These are phyloP conservation scores for Fregata magnificens DNA, from an alignment of 2,113 vertebrate species.

Conservation along the genomic window DNA sequence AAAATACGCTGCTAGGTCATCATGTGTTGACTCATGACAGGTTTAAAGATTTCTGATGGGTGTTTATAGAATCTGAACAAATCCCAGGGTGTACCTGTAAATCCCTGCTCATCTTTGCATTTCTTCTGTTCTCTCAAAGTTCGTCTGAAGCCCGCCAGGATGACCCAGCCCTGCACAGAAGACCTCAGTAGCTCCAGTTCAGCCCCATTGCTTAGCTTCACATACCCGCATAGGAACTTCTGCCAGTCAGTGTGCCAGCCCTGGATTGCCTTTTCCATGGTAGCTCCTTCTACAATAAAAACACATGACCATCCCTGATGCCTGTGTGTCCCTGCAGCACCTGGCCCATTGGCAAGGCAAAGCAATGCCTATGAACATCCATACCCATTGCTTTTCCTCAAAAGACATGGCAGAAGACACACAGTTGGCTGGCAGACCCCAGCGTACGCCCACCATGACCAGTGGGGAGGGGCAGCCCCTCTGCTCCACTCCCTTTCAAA, in stretches of 20 bases:
- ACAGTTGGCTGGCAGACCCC: background rate
- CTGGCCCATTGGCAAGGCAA: background rate
- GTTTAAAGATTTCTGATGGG: background rate
- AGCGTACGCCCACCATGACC: background rate
- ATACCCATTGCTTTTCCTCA: background rate
- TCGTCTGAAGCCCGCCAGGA: background rate
- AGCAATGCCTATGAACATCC: background rate
- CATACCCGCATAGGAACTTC: accelerated
- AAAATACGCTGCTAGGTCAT: background rate
- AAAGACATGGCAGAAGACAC: background rate
- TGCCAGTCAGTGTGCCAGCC: background rate
- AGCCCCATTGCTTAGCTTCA: background rate
- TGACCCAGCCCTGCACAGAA: background rate
- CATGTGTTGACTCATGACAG: background rate
- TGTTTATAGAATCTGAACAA: background rate
- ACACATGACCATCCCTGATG: background rate
- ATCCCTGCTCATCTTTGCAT: background rate
- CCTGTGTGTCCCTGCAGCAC: background rate
- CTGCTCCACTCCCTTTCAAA: background rate
- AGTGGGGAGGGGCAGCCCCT: background rate
- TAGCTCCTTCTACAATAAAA: background rate
- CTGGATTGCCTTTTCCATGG: background rate
- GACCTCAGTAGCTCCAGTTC: background rate
- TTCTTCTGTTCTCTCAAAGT: background rate
- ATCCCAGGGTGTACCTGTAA: background rate